Conservation (phyloP, 2,113 vertebrate species). For the Vombatus ursinus region DNA sequence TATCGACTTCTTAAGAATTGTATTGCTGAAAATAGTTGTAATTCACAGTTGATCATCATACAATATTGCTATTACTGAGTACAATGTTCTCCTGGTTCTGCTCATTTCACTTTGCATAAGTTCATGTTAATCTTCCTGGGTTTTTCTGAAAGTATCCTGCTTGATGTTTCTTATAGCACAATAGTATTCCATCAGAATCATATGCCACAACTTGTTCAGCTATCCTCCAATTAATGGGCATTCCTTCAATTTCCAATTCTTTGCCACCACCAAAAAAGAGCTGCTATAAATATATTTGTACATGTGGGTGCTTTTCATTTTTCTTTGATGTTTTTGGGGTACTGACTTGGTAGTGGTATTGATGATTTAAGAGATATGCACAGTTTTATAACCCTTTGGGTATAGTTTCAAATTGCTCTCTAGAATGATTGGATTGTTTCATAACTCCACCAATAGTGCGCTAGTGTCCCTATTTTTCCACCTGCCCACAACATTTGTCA, state of each 20-base stretch:
- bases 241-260: not conserved
- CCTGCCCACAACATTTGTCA: too few species aligned
- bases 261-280: not conserved
- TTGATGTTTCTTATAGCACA: not conserved
- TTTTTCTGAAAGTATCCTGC: not conserved
- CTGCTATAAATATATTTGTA: not conserved
- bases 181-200: not conserved
- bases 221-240: not conserved
- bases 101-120: not conserved
- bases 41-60: not conserved
- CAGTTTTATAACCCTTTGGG: too few species aligned
- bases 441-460: too few species aligned
- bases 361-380: not conserved
- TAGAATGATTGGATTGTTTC: too few species aligned
- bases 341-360: not conserved
- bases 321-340: not conserved
- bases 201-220: not conserved
- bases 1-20: not conserved
- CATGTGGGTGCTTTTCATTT: not conserved
- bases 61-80: not conserved
- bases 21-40: not conserved
- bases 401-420: too few species aligned
- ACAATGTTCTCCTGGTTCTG: not conserved
- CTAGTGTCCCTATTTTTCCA: too few species aligned
- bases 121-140: not conserved